Evolutionary conservation across 2,113 vertebrate genomes (phyloP).

Genomic region (Neodon shergylaensis): DNA sequence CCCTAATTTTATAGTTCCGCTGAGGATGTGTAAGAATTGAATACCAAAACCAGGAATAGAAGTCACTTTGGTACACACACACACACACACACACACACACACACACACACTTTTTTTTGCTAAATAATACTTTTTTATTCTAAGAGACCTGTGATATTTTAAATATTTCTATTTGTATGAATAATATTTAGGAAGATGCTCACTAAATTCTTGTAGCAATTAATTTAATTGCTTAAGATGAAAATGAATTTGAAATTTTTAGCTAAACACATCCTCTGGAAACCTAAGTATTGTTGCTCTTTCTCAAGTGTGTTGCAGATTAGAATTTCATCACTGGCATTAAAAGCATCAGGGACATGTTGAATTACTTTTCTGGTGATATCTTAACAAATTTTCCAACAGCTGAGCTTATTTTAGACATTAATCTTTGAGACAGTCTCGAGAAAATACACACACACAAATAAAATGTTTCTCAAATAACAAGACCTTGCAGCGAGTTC

Average conservation of each 20-base stretch:
- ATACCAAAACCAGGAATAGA: neutral
- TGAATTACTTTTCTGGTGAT: slow-evolving; percentile 83
- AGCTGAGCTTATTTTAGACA: slow-evolving; percentile 82
- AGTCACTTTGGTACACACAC: neutral
- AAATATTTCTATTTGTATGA: slow-evolving; percentile 53
- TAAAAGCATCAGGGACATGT: slow-evolving; percentile 73
- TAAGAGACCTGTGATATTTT: slow-evolving; percentile 14
- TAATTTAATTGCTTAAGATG: slow-evolving; percentile 57
- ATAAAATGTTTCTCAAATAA: slow-evolving; percentile 82
- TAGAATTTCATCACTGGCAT: slow-evolving; percentile 76
- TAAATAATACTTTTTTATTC: slow-evolving; percentile 18
- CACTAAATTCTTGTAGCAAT: slow-evolving; percentile 28
- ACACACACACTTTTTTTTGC: neutral
- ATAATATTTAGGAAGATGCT: slow-evolving; percentile 4
- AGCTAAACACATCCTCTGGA: neutral
- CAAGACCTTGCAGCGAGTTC: slow-evolving; percentile 71
- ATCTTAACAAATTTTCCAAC: slow-evolving; percentile 80
- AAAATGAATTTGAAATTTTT: slow-evolving; percentile 66
- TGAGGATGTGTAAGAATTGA: neutral
- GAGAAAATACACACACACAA: slow-evolving; percentile 67
- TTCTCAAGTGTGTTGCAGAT: slow-evolving; percentile 75
- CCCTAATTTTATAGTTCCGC: neutral
- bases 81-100: neutral
- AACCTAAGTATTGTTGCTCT: slow-evolving; percentile 58
- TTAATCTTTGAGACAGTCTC: slow-evolving; percentile 82